Conservation (phyloP, 2,113 vertebrate genomes). For the Pituophis catenifer region DNA sequence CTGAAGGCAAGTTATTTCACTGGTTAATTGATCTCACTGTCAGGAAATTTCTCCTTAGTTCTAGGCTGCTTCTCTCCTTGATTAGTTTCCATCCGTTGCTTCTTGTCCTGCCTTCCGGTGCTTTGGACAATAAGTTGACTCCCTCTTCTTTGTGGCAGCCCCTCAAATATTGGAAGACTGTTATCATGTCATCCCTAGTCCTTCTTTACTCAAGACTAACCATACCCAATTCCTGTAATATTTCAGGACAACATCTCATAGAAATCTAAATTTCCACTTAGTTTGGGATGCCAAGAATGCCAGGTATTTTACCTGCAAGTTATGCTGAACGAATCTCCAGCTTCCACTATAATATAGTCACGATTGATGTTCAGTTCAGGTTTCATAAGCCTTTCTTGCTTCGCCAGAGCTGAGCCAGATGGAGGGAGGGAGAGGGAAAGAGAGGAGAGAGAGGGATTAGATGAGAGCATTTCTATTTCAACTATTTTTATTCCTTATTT, state of each 20-base stretch:
- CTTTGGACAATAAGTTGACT: not conserved
- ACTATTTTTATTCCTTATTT: not conserved
- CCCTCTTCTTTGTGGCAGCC: rapidly evolving
- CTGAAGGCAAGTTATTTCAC: not conserved
- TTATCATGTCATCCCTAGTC: not conserved
- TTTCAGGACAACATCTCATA: not conserved
- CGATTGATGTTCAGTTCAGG: slow-evolving; percentile 51
- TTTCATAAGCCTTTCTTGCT: slow-evolving; percentile 46
- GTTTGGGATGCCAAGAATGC: not conserved
- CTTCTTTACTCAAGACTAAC: not conserved
- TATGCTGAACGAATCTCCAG: slow-evolving; percentile 57
- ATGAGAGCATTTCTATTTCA: not conserved
- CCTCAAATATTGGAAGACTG: not conserved
- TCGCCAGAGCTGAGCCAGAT: slow-evolving; percentile 55
- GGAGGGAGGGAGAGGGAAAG: not conserved
- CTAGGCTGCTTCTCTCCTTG: not conserved
- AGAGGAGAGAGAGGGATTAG: slow-evolving; percentile 2
- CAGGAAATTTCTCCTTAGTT: not conserved
- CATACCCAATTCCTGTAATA: not conserved
- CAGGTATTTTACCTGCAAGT: slow-evolving; percentile 68
- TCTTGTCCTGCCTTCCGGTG: not conserved
- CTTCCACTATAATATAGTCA: slow-evolving; percentile 48
- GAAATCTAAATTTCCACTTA: not conserved
- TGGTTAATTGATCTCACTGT: not conserved
- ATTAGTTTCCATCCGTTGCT: not conserved